Base-by-base conservation (phyloP, 92 coral and sea anemone genomes). In the Epizoanthus rinbou region DNA sequence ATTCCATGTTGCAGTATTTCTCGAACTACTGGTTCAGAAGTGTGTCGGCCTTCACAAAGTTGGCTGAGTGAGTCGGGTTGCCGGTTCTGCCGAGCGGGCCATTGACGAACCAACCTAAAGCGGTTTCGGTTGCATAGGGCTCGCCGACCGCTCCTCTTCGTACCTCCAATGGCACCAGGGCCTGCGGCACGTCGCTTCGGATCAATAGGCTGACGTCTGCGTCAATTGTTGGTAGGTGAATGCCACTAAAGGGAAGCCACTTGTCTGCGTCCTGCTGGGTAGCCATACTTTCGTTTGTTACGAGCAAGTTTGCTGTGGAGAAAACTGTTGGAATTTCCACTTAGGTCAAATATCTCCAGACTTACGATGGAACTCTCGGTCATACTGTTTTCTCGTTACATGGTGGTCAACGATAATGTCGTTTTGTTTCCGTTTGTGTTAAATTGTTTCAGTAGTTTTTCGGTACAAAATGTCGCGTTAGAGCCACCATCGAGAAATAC, bases 1-100 rank as follows among this genome's bases (percentile, higher is more conserved):
- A 89, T 63, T 89, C 92, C 64, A 80, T 35, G 68, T 86, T 60
- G 47, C 82, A 73, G 68, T 25, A 86, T 31, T 45, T 76, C 57
- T 67, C 69, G 68, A 89, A 89, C 39, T 89, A 89, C 54, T 85
- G 69, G 28, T 37, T 76, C 22, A 89, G 74, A 57, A 18, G 35
- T 2, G 64, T 53, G 64, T 86, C 90, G 6, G 84, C 69, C n/a
- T 69, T 45, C 52, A 81, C 23, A 71, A 60, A 88, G 82, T 85
- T 85, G 11, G 68, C 70, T 31, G 73, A 54, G 37, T 28, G 35
- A 5, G 72, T 6, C 17, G 15, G 43, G 2, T 33, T 41, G 17
- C 69, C 72, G 21, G 10, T 50, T 59, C 73, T 59, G 22, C 81
- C 72, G 67, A 84, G 67, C 14, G 87, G 87, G 15, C 83, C 87